Percentiles rank a stretch among this genome's conserved stretches.
These are phyloP conservation scores for Mungos mungo DNA, from an alignment of 2,113 vertebrate species.

Conservation along the genomic window DNA sequence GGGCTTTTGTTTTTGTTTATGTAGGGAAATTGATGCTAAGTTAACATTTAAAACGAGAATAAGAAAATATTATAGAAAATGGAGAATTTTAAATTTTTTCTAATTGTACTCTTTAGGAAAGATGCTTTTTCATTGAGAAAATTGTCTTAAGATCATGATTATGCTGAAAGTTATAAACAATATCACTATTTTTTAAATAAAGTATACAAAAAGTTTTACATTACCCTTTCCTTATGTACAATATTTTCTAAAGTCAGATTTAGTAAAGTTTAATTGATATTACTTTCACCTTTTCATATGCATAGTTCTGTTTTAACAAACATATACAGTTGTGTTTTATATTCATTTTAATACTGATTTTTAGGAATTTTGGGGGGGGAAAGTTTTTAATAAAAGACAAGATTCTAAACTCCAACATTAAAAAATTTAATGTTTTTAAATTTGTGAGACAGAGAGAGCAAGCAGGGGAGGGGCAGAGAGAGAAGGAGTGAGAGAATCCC, in stretches of 20 bases:
- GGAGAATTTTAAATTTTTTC: background rate
- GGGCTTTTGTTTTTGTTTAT: background rate
- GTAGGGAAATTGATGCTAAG: constrained; percentile 11
- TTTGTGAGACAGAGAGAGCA: no score
- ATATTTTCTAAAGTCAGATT: background rate
- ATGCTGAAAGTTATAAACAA: background rate
- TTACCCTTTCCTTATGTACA: background rate
- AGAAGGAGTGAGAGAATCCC: no score
- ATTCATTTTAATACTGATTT: constrained; percentile 24
- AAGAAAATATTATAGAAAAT: background rate
- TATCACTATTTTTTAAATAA: background rate
- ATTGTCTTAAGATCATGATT: background rate
- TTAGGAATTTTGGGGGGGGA: background rate
- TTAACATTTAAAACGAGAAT: background rate
- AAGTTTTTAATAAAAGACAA: background rate
- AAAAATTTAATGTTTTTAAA: no score
- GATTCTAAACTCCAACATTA: background rate
- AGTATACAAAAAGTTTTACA: background rate
- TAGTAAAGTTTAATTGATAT: background rate
- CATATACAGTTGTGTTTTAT: background rate
- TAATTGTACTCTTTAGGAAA: background rate
- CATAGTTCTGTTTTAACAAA: background rate
- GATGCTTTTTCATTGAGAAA: background rate
- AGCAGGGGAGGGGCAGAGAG: no score
- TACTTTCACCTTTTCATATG: background rate